A percentile compares a stretch with the other conserved stretches of the same genome.
Evolutionary conservation across 2,888 invertebrate species (phyloP).

Genomic region (Automeris io): DNA sequence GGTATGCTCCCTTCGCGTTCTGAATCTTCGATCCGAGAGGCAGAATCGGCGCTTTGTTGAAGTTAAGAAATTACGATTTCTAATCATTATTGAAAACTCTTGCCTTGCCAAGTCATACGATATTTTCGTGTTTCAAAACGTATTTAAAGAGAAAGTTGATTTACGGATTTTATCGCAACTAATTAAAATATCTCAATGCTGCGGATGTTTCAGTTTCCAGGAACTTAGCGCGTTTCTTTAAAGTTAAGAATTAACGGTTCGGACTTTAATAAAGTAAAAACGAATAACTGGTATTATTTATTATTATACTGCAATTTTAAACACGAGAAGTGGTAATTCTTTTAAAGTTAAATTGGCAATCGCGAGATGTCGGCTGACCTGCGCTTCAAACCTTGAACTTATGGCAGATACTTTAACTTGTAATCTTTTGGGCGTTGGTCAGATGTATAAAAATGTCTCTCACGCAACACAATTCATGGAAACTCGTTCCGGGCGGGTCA

Average conservation of each 20-base stretch:
- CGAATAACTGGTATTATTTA: no score
- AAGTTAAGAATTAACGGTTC: no score
- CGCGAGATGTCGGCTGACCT: constrained; percentile 4
- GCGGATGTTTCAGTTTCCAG: no score
- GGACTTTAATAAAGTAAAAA: no score
- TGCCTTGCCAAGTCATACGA: not conserved
- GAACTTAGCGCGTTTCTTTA: no score
- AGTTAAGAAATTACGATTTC: no score
- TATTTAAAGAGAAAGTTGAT: not conserved
- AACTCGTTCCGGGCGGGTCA: constrained; percentile 62
- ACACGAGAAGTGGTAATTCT: no score
- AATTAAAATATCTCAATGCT: no score
- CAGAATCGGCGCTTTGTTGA: constrained; percentile 26
- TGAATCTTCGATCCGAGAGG: constrained; percentile 32
- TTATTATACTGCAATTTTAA: no score
- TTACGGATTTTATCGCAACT: not conserved
- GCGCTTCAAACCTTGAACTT: not conserved
- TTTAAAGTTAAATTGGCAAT: not conserved
- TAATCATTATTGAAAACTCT: no score
- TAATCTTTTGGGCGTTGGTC: constrained; percentile 30
- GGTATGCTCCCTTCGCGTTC: constrained; percentile 33
- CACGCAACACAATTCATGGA: constrained; percentile 64
- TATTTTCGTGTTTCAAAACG: not conserved
- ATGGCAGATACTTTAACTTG: constrained; percentile 5
- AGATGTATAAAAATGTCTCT: constrained; percentile 67